These are phyloP conservation scores for Drosophila quadrilineata DNA, from an alignment of 1,140 invertebrate genomes.

Conservation along the genomic window DNA sequence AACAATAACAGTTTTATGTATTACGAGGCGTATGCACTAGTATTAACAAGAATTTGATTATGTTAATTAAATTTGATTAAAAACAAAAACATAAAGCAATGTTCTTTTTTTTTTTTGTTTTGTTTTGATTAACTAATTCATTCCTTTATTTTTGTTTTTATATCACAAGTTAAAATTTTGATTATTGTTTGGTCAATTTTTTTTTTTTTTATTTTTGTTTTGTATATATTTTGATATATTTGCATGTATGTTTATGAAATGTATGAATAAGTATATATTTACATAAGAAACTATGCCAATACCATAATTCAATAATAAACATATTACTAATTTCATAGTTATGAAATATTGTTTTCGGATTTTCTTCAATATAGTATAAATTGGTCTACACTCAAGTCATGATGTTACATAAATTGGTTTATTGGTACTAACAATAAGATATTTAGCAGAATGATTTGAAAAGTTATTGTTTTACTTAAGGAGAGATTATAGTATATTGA, in stretches of 20 bases:
- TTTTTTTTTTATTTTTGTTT: slow-evolving; percentile 44
- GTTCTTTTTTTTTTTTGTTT: no score
- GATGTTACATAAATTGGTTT: slow-evolving; percentile 50
- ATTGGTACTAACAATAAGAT: slow-evolving; percentile 48
- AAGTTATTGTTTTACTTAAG: slow-evolving; percentile 32
- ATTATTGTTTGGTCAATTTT: slow-evolving; percentile 81
- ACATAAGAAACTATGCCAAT: slow-evolving; percentile 73
- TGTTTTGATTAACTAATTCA: no score
- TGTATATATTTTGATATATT: slow-evolving; percentile 23
- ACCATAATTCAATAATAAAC: slow-evolving; percentile 50
- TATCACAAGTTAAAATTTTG: slow-evolving; percentile 81
- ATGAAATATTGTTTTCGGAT: slow-evolving; percentile 10
- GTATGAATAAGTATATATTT: slow-evolving; percentile 38
- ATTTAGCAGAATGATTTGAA: slow-evolving; percentile 21
- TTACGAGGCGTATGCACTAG: neutral
- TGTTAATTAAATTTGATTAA: slow-evolving; percentile 11
- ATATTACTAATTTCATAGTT: slow-evolving; percentile 28
- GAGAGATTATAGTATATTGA: slow-evolving; percentile 69
- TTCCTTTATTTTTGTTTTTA: slow-evolving; percentile 56
- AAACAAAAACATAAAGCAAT: slow-evolving; percentile 49
- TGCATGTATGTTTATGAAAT: slow-evolving; percentile 35
- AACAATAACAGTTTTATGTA: slow-evolving; percentile 44
- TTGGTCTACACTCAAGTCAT: slow-evolving; percentile 78
- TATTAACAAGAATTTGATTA: slow-evolving; percentile 26
- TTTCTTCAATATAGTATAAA: slow-evolving; percentile 60